Base-by-base conservation (phyloP, 2,113 vertebrate genomes). In the Odocoileus virginianus region DNA sequence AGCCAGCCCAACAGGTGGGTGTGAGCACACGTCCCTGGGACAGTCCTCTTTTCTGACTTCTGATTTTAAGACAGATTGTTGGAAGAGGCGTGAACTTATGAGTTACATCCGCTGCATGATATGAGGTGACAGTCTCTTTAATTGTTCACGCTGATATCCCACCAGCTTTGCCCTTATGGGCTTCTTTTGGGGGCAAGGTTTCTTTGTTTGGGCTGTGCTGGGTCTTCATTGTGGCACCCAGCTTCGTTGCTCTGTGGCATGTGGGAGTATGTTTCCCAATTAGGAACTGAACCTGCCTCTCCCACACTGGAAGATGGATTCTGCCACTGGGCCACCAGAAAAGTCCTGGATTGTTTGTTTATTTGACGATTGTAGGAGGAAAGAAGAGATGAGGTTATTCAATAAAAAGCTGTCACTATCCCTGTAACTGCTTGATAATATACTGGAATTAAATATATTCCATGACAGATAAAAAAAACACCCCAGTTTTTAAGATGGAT, bases 1-100 rank as follows among this genome's bases (percentile, higher is more conserved):
- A 36, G 1, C 3, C 52, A 17, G 76, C 7, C 0, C 0, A n/a
- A n/a, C 16, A 27, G 40, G 57, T 1, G 67, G 79, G 28, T 33
- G 58, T 89, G 27, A 54, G 43, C 25, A 21, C 50, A 4, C 6
- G 15, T 55, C 8, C 23, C 74, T 33, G n/a, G 45, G 36, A 83
- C 27, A 30, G n/a, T 27, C 5, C 78, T 47, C 11, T 57, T 79
- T 84, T 36, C 52, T 57, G 40, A 83, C 58, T 81, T 89, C 57
- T 40, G 57, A 57, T 64, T 55, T 71, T 67, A 83, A 67, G 43
- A 36, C 0, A 79, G 54, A 45, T 6, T 25, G 27, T 45, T 33
- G 64, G 55, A 30, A 94, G 78, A 90, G 82, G 50, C 10, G 1
- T 16, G 30, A 3, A 19, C 23, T 57, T 87, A 3, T 23, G 83